These are phyloP conservation scores for Nematolebias whitei DNA, from an alignment of 2,113 vertebrate species.

Conservation along the genomic window DNA sequence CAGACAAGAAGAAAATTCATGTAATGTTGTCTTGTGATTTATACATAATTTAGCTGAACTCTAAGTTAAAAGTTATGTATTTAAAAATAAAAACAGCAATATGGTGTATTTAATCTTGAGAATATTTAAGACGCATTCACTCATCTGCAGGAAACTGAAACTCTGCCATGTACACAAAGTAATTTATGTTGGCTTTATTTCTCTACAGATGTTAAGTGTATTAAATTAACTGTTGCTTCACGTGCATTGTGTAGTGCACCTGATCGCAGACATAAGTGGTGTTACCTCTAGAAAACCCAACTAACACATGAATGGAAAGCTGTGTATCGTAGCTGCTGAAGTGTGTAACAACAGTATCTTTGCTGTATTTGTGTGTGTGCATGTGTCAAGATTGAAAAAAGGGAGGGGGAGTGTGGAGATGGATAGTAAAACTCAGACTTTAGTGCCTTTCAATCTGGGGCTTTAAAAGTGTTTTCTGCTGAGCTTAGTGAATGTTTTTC, in stretches of 20 bases:
- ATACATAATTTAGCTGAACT: constrained; percentile 67
- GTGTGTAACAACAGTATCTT: constrained; percentile 71
- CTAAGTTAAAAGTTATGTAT: constrained; percentile 82
- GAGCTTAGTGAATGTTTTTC: constrained; percentile 68
- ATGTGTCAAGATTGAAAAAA: constrained; percentile 56
- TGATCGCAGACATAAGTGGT: constrained; percentile 45
- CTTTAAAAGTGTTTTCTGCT: constrained; percentile 63
- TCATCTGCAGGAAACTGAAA: constrained; percentile 57
- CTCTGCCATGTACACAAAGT: constrained; percentile 48
- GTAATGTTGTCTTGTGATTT: constrained; percentile 69
- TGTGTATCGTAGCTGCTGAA: constrained; percentile 69
- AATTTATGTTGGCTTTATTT: constrained; percentile 58
- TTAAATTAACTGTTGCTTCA: constrained; percentile 62
- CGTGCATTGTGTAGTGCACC: constrained; percentile 52
- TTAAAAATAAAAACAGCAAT: constrained; percentile 77
- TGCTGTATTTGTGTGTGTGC: constrained; percentile 59
- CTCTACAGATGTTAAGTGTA: constrained; percentile 60
- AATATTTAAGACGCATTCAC: constrained; percentile 78
- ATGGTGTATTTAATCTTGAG: constrained; percentile 81
- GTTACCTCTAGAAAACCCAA: constrained; percentile 62
- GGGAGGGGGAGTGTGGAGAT: constrained; percentile 6
- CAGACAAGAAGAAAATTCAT: constrained; percentile 66
- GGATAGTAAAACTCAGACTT: constrained; percentile 59
- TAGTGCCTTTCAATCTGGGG: constrained; percentile 67
- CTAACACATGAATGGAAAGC: constrained; percentile 62